Conservation (phyloP, 1,140 invertebrate species). For the Drosophila auraria region DNA sequence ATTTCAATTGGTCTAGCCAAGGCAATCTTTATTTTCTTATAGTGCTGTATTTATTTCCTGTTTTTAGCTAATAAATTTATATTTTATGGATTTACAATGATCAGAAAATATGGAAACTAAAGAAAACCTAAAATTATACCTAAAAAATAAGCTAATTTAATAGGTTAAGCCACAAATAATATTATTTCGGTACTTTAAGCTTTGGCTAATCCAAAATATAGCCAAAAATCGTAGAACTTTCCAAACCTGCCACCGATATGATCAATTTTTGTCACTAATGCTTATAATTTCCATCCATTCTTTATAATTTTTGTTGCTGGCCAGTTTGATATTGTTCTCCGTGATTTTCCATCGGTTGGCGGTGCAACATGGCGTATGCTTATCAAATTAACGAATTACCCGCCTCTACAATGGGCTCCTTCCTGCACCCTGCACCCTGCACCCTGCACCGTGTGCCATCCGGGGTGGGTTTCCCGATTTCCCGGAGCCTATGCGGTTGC, state of each 20-base stretch:
- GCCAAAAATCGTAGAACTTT: too few relatives aligned
- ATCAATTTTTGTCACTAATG: slow-evolving; percentile 1
- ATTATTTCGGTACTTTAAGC: background rate
- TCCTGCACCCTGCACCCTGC: background rate
- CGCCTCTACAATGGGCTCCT: slow-evolving; percentile 59
- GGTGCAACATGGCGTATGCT: slow-evolving; percentile 73
- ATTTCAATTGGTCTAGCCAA: too few relatives aligned
- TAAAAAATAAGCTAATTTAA: too few relatives aligned
- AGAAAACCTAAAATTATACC: background rate
- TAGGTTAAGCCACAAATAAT: background rate
- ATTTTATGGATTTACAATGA: too few relatives aligned
- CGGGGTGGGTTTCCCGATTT: slow-evolving; percentile 11
- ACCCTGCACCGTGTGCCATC: too few relatives aligned
- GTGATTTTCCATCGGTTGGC: slow-evolving; percentile 57
- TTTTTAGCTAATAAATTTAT: too few relatives aligned
- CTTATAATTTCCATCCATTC: background rate
- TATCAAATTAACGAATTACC: slow-evolving; percentile 83
- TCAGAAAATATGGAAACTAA: too few relatives aligned
- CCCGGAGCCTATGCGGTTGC: slow-evolving; percentile 68
- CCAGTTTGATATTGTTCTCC: slow-evolving; percentile 35
- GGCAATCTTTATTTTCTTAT: too few relatives aligned
- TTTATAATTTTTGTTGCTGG: slow-evolving; percentile 1
- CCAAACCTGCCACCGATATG: background rate
- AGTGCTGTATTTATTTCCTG: background rate
- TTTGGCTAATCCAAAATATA: too few relatives aligned